Evolutionary conservation across 1,140 invertebrate species (phyloP).

Genomic region (Leptinotarsa lineolata): DNA sequence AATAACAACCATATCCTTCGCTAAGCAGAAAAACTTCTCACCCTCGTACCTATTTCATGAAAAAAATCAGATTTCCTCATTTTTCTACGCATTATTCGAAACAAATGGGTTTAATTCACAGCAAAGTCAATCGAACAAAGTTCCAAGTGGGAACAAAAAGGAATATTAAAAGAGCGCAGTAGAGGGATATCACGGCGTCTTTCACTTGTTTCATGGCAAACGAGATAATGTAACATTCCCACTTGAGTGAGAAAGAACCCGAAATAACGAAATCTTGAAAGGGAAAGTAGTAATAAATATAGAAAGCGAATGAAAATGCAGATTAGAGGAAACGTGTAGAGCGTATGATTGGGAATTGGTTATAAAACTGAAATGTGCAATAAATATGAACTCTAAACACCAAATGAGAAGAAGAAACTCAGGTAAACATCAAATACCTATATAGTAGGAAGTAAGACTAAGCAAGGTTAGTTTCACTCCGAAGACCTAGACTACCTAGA

Average conservation of each 20-base stretch:
- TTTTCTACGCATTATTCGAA: background rate
- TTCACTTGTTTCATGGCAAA: background rate
- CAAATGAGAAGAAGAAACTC: too few species aligned
- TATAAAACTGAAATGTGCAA: too few species aligned
- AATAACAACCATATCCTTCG: too few species aligned
- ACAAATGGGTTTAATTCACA: background rate
- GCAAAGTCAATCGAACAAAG: background rate
- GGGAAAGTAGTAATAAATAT: background rate
- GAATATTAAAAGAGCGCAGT: background rate
- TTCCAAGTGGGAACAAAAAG: background rate
- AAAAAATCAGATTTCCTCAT: slow-evolving; percentile 16
- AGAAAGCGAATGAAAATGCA: background rate
- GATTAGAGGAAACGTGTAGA: background rate
- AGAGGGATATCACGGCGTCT: background rate
- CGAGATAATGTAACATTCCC: background rate
- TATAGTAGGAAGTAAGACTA: too few species aligned
- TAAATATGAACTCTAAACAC: too few species aligned
- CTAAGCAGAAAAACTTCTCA: too few species aligned
- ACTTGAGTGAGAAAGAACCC: background rate
- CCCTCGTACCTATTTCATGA: too few species aligned
- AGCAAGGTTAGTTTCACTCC: too few species aligned
- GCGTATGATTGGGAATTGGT: background rate
- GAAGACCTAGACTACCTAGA: too few species aligned
- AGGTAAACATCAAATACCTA: too few species aligned
- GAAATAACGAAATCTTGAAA: background rate